These are phyloP conservation scores for Procambarus virginalis DNA, from an alignment of 1,140 invertebrate genomes.

Conservation along the genomic window DNA sequence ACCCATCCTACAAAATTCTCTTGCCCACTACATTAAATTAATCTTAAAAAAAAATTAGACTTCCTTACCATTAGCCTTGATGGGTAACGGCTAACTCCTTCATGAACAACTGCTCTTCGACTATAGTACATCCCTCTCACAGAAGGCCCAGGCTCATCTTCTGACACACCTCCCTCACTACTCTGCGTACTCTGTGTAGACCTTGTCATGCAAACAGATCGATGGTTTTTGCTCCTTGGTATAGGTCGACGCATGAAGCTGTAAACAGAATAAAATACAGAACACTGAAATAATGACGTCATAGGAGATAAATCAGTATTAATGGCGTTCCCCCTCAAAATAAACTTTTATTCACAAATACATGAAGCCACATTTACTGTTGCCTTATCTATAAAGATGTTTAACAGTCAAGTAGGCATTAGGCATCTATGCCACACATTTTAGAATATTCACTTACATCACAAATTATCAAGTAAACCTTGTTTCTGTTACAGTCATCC, in stretches of 20 bases:
- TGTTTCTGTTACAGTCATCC: too few species aligned
- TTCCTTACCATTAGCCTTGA: slow-evolving; percentile 54
- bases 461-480: too few species aligned
- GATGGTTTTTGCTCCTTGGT: slow-evolving; percentile 59
- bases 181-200: slow-evolving; percentile 54
- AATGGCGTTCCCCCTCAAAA: too few species aligned
- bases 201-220: slow-evolving; percentile 25
- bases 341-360: too few species aligned
- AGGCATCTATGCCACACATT: too few species aligned
- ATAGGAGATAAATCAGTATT: too few species aligned
- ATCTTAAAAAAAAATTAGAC: background rate
- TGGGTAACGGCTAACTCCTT: slow-evolving; percentile 32
- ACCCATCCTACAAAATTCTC: too few species aligned
- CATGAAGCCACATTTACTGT: too few species aligned
- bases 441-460: too few species aligned
- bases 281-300: background rate
- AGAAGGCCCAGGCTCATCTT: slow-evolving; percentile 49
- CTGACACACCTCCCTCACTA: slow-evolving; percentile 45
- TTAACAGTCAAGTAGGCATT: too few species aligned
- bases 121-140: background rate
- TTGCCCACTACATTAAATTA: background rate
- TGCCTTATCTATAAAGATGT: too few species aligned
- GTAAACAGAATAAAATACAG: background rate
- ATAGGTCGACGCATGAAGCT: slow-evolving; percentile 65
- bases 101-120: background rate